Percentiles rank a stretch among this genome's conserved stretches.
These are phyloP conservation scores for Amniataba percoides DNA, from an alignment of 2,797 vertebrate species.

Conservation along the genomic window DNA sequence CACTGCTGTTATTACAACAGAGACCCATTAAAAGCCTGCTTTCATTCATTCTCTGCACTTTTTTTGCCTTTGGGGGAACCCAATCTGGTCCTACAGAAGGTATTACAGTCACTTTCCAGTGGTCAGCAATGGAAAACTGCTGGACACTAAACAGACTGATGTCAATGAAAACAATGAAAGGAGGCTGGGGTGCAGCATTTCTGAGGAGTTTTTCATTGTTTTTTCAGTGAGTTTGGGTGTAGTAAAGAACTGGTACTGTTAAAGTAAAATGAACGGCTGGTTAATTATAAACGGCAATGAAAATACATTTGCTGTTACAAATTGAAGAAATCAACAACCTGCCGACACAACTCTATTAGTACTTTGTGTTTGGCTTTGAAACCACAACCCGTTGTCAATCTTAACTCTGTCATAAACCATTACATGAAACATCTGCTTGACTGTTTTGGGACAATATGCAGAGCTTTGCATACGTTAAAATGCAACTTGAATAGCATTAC, in stretches of 20 bases:
- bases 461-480: slow-evolving; percentile 7
- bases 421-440: slow-evolving; percentile 12
- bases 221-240: background rate
- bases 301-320: slow-evolving; percentile 6
- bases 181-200: background rate
- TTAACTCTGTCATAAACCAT: background rate
- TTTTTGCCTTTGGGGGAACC: slow-evolving; percentile 52
- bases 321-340: slow-evolving; percentile 7
- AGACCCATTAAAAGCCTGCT: slow-evolving; percentile 61
- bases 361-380: slow-evolving; percentile 18
- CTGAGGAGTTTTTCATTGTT: background rate
- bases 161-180: slow-evolving; percentile 27
- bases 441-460: slow-evolving; percentile 11
- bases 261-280: slow-evolving; percentile 4
- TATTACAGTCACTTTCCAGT: slow-evolving; percentile 36
- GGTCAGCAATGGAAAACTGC: slow-evolving; percentile 42
- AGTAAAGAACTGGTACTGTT: background rate
- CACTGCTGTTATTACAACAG: slow-evolving; percentile 52
- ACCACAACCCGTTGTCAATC: background rate
- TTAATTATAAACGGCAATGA: background rate
- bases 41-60: slow-evolving; percentile 61
- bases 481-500: slow-evolving; percentile 9
- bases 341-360: background rate
- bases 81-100: slow-evolving; percentile 46
- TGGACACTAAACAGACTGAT: slow-evolving; percentile 27